These are phyloP conservation scores for Zophobas morio DNA, from an alignment of 1,140 invertebrate genomes.

Conservation along the genomic window DNA sequence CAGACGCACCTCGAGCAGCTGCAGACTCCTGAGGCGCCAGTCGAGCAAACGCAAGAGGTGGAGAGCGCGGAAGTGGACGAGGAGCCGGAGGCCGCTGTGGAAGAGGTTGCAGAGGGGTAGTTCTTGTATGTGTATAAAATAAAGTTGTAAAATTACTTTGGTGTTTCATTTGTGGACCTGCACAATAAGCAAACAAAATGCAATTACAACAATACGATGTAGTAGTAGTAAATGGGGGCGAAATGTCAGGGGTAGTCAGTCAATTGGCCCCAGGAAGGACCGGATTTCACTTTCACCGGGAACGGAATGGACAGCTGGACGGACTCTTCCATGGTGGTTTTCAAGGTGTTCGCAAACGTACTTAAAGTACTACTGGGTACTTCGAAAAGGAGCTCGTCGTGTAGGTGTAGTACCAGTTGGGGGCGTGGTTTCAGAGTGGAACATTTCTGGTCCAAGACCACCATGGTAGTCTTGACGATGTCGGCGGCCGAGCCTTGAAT, in stretches of 20 bases:
- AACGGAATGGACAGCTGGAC: constrained; percentile 81
- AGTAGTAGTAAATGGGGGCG: no score
- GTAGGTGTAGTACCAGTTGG: constrained; percentile 89
- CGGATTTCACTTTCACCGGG: constrained; percentile 89
- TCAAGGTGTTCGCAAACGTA: constrained; percentile 78
- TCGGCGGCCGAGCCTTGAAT: constrained; percentile 98
- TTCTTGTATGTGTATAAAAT: no score
- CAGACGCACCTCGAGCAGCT: constrained; percentile 46
- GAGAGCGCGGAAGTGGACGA: background rate
- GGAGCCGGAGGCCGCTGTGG: background rate
- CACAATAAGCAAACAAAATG: no score
- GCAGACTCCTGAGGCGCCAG: constrained; percentile 1
- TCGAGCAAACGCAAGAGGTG: background rate
- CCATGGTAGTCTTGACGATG: constrained; percentile 92
- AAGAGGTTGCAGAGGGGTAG: background rate
- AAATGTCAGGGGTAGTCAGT: constrained; percentile 49
- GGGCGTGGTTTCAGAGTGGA: constrained; percentile 65
- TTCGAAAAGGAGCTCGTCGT: constrained; percentile 98
- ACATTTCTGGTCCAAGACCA: constrained; percentile 78
- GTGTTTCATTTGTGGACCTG: no score
- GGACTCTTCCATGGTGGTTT: constrained; percentile 86
- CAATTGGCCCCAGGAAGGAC: constrained; percentile 85
- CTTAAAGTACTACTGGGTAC: constrained; percentile 76
- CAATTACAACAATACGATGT: no score
- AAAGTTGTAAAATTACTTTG: no score